Conservation (phyloP, 2,888 invertebrate genomes). For the Lamellibrachia columna region DNA sequence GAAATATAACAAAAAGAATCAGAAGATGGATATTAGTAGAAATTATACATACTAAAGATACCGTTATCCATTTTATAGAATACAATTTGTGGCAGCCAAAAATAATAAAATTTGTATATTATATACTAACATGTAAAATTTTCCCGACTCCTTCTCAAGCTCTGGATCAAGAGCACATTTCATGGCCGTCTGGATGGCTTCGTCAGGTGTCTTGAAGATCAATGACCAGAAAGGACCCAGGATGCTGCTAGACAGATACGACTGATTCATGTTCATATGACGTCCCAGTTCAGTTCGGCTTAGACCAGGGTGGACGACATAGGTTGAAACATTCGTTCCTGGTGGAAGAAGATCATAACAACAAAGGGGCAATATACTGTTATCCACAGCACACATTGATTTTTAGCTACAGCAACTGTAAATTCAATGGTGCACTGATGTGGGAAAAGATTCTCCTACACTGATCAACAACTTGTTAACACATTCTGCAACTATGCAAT, state of each 20-base stretch:
- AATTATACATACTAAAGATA: too few species aligned
- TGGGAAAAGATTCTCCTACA: too few species aligned
- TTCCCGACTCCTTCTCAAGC: constrained; percentile 51
- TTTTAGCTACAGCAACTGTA: too few species aligned
- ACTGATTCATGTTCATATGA: constrained; percentile 40
- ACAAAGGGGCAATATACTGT: neutral
- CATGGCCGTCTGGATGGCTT: constrained; percentile 58
- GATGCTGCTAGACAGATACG: constrained; percentile 46
- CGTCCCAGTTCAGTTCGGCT: constrained; percentile 39
- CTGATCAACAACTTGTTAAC: too few species aligned
- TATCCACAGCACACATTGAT: neutral
- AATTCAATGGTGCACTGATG: neutral
- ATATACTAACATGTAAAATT: constrained; percentile 52
- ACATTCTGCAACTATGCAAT: too few species aligned
- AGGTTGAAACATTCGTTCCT: constrained; percentile 35
- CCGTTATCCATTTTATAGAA: too few species aligned
- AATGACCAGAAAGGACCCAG: constrained; percentile 49
- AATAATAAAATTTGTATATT: neutral
- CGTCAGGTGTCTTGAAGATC: constrained; percentile 48
- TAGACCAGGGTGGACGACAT: constrained; percentile 38
- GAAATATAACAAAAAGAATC: too few species aligned
- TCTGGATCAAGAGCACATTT: constrained; percentile 51
- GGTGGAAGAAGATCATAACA: neutral
- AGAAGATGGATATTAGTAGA: too few species aligned
- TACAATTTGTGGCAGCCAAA: neutral